Base-by-base conservation (phyloP, 2,113 vertebrate genomes). In the Pseudorectes ferrugineus region DNA sequence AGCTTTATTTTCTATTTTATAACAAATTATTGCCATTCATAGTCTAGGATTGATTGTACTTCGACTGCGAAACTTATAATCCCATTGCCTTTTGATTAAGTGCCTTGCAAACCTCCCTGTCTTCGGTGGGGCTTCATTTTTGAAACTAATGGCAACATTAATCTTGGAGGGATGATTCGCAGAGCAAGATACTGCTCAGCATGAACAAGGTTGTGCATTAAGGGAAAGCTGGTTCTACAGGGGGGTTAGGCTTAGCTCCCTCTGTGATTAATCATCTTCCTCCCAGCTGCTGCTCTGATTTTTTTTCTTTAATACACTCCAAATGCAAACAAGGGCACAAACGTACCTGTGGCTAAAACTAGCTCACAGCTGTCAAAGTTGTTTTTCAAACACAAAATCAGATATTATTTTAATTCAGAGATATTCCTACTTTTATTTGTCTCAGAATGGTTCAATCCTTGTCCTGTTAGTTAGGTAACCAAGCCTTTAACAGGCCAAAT, bases 201-300 rank as follows among this genome's bases (percentile, higher is more conserved):
- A 43, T 85, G 92, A 92, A 9, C 58, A 90, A 85, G 49, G 71
- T 43, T 95, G 42, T 82, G 75, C 51, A 76, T 93, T 94, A 83
- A 88, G 85, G 62, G 63, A 93, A 85, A 76, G 54, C 62, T 90
- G 72, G 82, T 92, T 85, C 68, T 90, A 54, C 49, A 65, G 72
- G 14, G 14, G 26, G 5, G 54, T 73, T 94, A 85, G 48, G 46
- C 14, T 90, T 80, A 73, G 24, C 43, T 94, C 82, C 82, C 67
- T 90, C 88, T 94, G 90, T 94, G 92, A 93, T 93, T 96, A 95
- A 93, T 90, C 88, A 92, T 83, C 74, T 90, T 55, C 62, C 42
- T 96, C 42, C 35, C 71, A 90, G 92, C 90, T 96, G 54, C 71
- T 92, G 49, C 71, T 90, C 71, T 88, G 23, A 49, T n/a, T 80